These are phyloP conservation scores for Passer domesticus DNA, from an alignment of 2,113 vertebrate genomes.

Conservation along the genomic window DNA sequence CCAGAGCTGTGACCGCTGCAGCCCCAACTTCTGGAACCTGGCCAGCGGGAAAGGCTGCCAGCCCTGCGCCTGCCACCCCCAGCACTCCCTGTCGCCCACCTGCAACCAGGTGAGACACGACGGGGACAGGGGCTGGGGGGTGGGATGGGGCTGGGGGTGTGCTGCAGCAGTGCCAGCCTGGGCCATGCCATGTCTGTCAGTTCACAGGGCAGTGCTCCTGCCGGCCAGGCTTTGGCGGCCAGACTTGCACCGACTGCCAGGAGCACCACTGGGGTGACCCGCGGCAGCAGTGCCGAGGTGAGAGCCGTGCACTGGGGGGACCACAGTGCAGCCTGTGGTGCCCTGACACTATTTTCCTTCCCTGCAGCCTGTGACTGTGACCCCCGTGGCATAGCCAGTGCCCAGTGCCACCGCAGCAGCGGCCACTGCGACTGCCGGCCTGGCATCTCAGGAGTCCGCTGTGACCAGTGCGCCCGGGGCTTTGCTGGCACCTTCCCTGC, in stretches of 20 bases:
- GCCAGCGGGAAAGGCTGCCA: conserved; percentile 86
- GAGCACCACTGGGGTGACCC: conserved; percentile 96
- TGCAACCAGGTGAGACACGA: conserved; percentile 86
- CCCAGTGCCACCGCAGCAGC: conserved; percentile 86
- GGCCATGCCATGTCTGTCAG: conserved; percentile 31
- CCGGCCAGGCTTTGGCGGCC: conserved; percentile 90
- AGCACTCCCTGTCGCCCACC: conserved; percentile 79
- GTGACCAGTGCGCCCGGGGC: conserved; percentile 94
- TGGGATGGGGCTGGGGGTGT: too few relatives aligned
- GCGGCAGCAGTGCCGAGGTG: conserved; percentile 86
- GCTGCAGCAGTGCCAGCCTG: neutral
- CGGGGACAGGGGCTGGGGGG: accelerated
- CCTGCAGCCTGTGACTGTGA: conserved; percentile 91
- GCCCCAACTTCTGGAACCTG: conserved; percentile 92
- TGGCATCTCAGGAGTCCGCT: conserved; percentile 91
- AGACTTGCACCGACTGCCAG: conserved; percentile 88
- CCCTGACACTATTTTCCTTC: neutral
- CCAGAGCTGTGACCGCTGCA: conserved; percentile 88
- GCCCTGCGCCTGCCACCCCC: conserved; percentile 85
- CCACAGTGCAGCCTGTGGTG: accelerated
- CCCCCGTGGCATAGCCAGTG: conserved; percentile 82
- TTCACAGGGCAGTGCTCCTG: conserved; percentile 95
- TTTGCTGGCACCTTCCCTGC: conserved; percentile 89
- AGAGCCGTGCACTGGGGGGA: neutral
- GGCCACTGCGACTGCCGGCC: conserved; percentile 92